phyloP scores from a whole-genome alignment of 2,113 vertebrate species.

The Toxotes jaculatrix region DNA sequence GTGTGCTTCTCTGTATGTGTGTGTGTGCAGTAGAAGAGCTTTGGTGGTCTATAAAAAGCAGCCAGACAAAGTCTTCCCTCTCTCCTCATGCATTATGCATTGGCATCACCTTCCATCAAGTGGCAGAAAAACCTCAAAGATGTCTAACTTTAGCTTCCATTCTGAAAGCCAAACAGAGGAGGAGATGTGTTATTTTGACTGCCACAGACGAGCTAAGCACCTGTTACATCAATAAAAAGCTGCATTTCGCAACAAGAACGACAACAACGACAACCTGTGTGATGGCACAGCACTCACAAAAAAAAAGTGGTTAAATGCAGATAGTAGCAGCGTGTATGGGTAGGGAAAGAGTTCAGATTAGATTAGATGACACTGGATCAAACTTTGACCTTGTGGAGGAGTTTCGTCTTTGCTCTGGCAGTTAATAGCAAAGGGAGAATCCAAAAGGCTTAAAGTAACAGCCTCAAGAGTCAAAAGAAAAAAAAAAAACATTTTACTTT shows the following conservation, averaged over 20 bases:
- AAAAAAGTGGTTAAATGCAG: conserved; percentile 63
- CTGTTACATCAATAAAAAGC: conserved; percentile 86
- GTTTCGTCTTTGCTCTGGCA: conserved; percentile 34
- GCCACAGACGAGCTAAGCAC: conserved; percentile 81
- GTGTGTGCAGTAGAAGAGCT: conserved; percentile 48
- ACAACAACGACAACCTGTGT: conserved; percentile 76
- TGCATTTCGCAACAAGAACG: conserved; percentile 63
- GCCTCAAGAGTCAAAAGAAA: background rate
- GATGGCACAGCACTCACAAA: conserved; percentile 55
- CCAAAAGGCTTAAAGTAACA: background rate
- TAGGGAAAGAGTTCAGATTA: conserved; percentile 20
- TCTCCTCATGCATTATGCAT: conserved; percentile 99
- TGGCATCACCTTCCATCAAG: conserved; percentile 90
- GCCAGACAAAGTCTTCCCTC: conserved; percentile 94
- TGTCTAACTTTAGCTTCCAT: conserved; percentile 90
- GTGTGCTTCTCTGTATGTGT: conserved; percentile 2
- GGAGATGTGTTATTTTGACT: conserved; percentile 77
- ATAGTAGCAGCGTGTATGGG: conserved; percentile 13
- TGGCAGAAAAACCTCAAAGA: conserved; percentile 93
- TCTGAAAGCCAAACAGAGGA: conserved; percentile 79
- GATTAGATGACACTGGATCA: conserved; percentile 41
- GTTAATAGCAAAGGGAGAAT: background rate
- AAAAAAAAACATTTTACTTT: background rate
- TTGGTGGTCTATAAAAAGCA: conserved; percentile 94
- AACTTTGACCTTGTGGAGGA: conserved; percentile 57